phyloP scores from a whole-genome alignment of 37 sponge, comb jelly and placozoan species.

The Theonella swinhoei region DNA sequence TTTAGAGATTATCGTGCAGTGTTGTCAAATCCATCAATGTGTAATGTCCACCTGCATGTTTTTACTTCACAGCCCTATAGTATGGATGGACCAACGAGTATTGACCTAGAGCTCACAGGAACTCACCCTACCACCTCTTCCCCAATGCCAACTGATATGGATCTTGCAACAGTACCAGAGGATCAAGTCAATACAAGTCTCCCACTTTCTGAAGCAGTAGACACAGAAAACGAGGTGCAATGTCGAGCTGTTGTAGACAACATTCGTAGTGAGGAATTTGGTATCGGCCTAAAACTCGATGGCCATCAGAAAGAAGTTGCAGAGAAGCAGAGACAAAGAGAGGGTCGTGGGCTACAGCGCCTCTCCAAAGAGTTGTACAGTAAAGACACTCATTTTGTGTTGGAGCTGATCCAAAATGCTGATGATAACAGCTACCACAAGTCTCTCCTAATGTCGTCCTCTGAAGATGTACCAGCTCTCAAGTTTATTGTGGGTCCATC shows the following conservation, averaged over 20 bases:
- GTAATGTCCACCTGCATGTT: too few relatives aligned
- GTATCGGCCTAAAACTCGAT: slow-evolving; percentile 55
- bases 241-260: slow-evolving; percentile 24
- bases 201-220: too few relatives aligned
- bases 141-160: too few relatives aligned
- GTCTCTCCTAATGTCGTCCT: neutral
- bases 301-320: slow-evolving; percentile 23
- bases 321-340: slow-evolving; percentile 49
- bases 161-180: too few relatives aligned
- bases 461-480: slow-evolving; percentile 32
- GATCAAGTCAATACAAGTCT: too few relatives aligned
- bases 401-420: slow-evolving; percentile 76
- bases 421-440: slow-evolving; percentile 65
- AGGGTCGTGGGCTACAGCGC: slow-evolving; percentile 57
- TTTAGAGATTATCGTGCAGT: neutral
- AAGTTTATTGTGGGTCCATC: slow-evolving; percentile 43
- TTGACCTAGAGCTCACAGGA: too few relatives aligned
- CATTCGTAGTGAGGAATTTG: slow-evolving; percentile 65
- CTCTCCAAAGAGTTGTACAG: slow-evolving; percentile 75
- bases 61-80: too few relatives aligned
- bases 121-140: too few relatives aligned
- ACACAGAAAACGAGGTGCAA: neutral
- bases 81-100: too few relatives aligned
- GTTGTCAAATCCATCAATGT: neutral
- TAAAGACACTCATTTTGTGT: slow-evolving; percentile 80